These are phyloP conservation scores for Dryadula phaetusa DNA, from an alignment of 2,888 invertebrate species.

Conservation along the genomic window DNA sequence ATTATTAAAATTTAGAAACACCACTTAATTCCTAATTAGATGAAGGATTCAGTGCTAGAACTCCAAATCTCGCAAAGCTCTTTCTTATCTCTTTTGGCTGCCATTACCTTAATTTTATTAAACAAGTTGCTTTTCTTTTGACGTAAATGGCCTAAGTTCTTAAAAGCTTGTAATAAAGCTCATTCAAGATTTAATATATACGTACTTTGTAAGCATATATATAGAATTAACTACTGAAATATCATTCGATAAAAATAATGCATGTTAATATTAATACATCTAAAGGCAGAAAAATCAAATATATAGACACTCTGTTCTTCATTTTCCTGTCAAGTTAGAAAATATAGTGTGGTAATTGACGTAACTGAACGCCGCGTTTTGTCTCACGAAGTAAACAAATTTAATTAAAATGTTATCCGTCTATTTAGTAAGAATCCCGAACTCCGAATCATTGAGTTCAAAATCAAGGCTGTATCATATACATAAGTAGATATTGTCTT, in stretches of 20 bases:
- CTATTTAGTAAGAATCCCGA: too few species aligned
- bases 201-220: not conserved
- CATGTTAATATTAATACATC: too few species aligned
- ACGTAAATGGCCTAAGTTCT: slow-evolving; percentile 12
- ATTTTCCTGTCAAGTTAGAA: too few species aligned
- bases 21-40: slow-evolving; percentile 11
- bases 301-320: not conserved
- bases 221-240: not conserved
- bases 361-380: too few species aligned
- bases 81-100: slow-evolving; percentile 20
- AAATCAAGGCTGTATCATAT: too few species aligned
- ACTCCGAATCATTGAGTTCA: too few species aligned
- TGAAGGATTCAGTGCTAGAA: slow-evolving; percentile 1
- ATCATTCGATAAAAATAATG: too few species aligned
- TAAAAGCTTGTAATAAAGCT: slow-evolving; percentile 9
- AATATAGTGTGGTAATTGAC: too few species aligned
- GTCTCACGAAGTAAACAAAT: too few species aligned
- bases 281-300: too few species aligned
- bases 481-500: too few species aligned
- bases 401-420: too few species aligned
- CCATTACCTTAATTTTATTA: slow-evolving; percentile 30
- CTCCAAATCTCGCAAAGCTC: not conserved
- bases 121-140: slow-evolving; percentile 11
- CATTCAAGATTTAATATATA: slow-evolving; percentile 15
- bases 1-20: not conserved